Evolutionary conservation across 2,113 vertebrate species (phyloP).

Genomic region (Pangasianodon hypophthalmus): DNA sequence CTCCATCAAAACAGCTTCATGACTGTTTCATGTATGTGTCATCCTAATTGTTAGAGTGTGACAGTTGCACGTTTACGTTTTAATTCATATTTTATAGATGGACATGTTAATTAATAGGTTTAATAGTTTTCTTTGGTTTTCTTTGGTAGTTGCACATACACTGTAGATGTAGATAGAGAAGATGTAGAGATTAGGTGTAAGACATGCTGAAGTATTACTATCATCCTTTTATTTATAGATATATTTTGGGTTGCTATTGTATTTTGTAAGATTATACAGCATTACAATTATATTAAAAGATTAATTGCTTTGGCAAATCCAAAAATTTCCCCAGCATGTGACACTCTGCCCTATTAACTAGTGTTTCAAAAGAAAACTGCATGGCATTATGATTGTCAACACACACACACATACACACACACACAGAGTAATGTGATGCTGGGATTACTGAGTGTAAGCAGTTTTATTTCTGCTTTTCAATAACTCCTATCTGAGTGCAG

Average conservation of each 20-base stretch:
- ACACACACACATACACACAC: slow-evolving; percentile 9
- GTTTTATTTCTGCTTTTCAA: slow-evolving; percentile 29
- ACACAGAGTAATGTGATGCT: neutral
- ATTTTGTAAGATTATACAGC: neutral
- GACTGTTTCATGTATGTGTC: no score
- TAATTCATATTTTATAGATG: neutral
- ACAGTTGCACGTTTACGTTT: neutral
- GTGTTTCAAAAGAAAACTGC: neutral
- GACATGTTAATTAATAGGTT: neutral
- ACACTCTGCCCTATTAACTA: neutral
- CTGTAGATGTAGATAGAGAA: neutral
- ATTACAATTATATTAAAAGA: neutral
- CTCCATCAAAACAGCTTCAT: no score
- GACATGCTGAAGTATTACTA: neutral
- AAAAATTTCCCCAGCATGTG: neutral
- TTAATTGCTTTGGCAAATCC: neutral
- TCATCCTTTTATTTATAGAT: neutral
- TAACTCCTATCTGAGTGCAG: neutral
- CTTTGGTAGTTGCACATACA: neutral
- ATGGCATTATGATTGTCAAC: neutral
- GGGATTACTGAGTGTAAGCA: neutral
- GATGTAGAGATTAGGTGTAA: neutral
- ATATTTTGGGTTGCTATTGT: neutral
- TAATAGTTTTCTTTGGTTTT: neutral
- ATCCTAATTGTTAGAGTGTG: no score